Conservation (phyloP, 2,113 vertebrate genomes). For the Albula goreensis region DNA sequence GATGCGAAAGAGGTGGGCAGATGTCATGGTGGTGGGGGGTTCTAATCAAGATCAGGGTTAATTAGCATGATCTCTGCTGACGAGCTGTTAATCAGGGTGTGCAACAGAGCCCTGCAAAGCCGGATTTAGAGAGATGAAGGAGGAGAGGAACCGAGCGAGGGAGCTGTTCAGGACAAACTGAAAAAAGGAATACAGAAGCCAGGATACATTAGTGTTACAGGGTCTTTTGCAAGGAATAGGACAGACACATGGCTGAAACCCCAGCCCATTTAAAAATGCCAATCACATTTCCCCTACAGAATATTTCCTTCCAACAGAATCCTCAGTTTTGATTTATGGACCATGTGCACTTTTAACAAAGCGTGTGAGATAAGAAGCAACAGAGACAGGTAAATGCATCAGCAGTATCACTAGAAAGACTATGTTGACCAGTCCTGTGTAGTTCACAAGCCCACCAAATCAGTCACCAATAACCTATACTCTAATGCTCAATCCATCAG, state of each 20-base stretch:
- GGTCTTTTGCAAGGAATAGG: not conserved
- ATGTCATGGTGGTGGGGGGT: conserved; percentile 36
- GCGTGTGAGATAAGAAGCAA: not conserved
- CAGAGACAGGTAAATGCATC: not conserved
- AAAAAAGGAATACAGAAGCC: not conserved
- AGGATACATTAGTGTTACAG: not conserved
- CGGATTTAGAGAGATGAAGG: conserved; percentile 26
- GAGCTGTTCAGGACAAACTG: not conserved
- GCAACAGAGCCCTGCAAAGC: conserved; percentile 38
- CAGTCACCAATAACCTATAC: not conserved
- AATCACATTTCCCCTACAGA: too few species aligned
- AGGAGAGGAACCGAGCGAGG: not conserved
- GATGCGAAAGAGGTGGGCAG: conserved; percentile 36
- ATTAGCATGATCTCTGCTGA: conserved; percentile 62
- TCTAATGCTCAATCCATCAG: not conserved
- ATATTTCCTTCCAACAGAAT: too few species aligned
- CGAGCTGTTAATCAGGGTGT: conserved; percentile 51
- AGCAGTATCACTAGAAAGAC: too few species aligned
- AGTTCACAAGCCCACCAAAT: not conserved
- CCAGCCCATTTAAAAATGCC: not conserved
- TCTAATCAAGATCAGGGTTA: conserved; percentile 54
- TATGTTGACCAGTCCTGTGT: too few species aligned
- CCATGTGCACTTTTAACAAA: not conserved
- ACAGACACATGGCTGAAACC: not conserved
- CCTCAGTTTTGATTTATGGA: too few species aligned